These are phyloP conservation scores for Oryzias curvinotus DNA, from an alignment of 2,113 vertebrate species.

Conservation along the genomic window DNA sequence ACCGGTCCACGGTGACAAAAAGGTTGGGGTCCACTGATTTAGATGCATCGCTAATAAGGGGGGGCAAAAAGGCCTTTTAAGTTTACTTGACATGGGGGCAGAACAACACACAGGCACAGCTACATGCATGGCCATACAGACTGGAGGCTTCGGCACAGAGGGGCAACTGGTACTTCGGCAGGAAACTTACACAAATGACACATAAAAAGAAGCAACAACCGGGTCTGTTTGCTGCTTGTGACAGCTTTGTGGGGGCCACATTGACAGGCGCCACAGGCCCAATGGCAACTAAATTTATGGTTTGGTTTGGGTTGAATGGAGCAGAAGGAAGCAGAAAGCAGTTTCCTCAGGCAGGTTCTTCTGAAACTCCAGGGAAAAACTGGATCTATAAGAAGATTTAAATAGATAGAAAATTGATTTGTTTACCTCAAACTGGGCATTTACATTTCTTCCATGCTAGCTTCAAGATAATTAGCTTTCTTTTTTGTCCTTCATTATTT, in stretches of 20 bases:
- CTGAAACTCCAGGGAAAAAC: constrained; percentile 9
- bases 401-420: background rate
- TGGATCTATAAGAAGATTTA: background rate
- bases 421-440: constrained; percentile 17
- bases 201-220: constrained; percentile 8
- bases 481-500: no score
- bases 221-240: background rate
- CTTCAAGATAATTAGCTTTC: no score
- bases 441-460: constrained; percentile 7
- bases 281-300: background rate
- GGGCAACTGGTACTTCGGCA: constrained; percentile 26
- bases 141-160: constrained; percentile 16
- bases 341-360: background rate
- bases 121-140: background rate
- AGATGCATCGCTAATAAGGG: constrained; percentile 55
- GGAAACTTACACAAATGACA: constrained; percentile 24
- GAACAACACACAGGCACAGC: background rate
- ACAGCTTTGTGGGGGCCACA: background rate
- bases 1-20: no score
- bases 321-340: background rate
- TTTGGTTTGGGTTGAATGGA: background rate
- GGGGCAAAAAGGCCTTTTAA: constrained; percentile 16
- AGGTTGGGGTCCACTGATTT: no score
- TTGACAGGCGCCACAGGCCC: background rate
- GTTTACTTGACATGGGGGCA: constrained; percentile 22